phyloP scores from a whole-genome alignment of 1,140 invertebrate species.

The Pectinophora gossypiella region DNA sequence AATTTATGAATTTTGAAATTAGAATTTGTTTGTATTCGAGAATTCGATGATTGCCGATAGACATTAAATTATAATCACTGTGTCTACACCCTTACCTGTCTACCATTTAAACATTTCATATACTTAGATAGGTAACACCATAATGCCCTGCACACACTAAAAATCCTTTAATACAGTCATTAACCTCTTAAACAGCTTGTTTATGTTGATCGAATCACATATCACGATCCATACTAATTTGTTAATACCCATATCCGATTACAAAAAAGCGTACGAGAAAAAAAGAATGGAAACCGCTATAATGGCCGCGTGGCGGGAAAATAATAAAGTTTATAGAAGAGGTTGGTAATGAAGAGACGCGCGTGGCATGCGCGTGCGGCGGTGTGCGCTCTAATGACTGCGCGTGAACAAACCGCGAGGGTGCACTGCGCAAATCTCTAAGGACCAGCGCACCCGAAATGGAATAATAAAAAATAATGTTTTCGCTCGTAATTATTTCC shows the following conservation, averaged over 20 bases:
- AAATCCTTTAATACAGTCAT: constrained; percentile 29
- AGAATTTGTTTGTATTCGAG: no score
- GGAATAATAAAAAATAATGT: neutral
- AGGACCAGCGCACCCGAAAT: neutral
- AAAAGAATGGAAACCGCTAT: constrained; percentile 50
- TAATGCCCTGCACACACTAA: no score
- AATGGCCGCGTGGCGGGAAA: constrained; percentile 58
- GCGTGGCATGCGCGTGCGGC: constrained; percentile 27
- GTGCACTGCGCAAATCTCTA: neutral
- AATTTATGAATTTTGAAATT: no score
- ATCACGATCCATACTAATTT: constrained; percentile 27
- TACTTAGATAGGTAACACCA: neutral
- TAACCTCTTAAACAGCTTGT: constrained; percentile 60
- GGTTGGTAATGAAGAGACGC: constrained; percentile 57
- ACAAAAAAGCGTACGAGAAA: constrained; percentile 44
- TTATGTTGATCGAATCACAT: constrained; percentile 63
- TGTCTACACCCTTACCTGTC: no score
- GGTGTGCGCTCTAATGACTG: constrained; percentile 1
- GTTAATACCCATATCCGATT: constrained; percentile 59
- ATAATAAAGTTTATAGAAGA: constrained; percentile 59
- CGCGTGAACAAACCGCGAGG: constrained; percentile 28
- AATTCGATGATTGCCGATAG: no score
- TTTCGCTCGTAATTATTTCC: neutral
- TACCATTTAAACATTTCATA: neutral
- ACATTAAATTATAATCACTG: no score